Evolutionary conservation across 2,113 vertebrate species (phyloP).

Genomic region (Heterochromis multidens): DNA sequence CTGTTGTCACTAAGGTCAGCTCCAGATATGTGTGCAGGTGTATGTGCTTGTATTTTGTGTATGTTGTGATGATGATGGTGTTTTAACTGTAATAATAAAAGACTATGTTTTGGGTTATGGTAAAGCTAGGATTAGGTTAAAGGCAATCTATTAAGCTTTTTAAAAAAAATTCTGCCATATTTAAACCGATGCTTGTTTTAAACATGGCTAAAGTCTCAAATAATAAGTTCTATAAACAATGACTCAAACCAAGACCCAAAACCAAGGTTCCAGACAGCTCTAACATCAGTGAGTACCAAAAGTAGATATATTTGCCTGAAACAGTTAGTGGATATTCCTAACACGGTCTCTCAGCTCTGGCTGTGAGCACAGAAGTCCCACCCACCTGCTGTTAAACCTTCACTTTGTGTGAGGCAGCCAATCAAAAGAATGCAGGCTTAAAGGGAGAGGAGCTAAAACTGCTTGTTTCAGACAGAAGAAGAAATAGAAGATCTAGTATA

Average conservation of each 20-base stretch:
- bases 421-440: background rate
- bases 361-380: background rate
- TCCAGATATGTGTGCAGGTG: background rate
- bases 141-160: no score
- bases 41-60: no score
- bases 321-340: background rate
- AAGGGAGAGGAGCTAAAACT: background rate
- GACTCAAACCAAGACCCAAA: background rate
- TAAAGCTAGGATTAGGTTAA: background rate
- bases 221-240: background rate
- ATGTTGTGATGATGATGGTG: background rate
- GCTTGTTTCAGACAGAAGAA: background rate
- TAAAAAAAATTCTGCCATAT: no score
- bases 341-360: background rate
- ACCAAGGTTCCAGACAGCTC: background rate
- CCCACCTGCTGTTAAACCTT: background rate
- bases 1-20: background rate
- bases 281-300: background rate
- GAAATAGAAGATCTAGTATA: background rate
- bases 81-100: background rate
- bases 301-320: background rate
- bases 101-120: background rate
- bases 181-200: no score
- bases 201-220: no score
- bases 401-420: background rate